Base-by-base conservation (phyloP, 2,113 vertebrate species). In the Otus sunia region DNA sequence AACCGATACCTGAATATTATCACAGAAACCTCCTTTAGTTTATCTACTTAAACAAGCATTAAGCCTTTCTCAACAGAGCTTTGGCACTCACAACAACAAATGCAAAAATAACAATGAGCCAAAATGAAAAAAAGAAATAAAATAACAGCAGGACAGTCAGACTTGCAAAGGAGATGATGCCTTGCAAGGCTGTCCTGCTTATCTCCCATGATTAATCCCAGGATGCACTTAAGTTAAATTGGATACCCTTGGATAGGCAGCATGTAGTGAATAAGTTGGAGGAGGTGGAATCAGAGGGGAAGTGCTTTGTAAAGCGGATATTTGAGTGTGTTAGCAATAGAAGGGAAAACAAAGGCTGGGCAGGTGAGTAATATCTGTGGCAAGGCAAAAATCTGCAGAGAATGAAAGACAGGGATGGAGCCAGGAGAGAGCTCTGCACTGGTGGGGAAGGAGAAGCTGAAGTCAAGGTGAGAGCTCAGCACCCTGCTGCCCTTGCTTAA, bases 311-410 rank as follows among this genome's bases (percentile, higher is more conserved):
- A 89, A 49, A 72, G 45, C 0, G 1, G 67, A 72, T 97, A 82
- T 92, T 92, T 87, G 49, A 85, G 37, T 34, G 37, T 39, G n/a
- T 75, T 83, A 72, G 68, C 37, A 71, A 60, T 3, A 71, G 86
- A 76, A 97, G 50, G 58, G 84, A 92, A 96, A 95, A 96, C 80
- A 97, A 96, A 92, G 92, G 74, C 58, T 91, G 87, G 77, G 91
- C 77, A 91, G 80, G 73, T 92, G 86, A 95, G 84, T 96, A 91
- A 91, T 72, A 62, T 23, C 80, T 89, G n/a, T 91, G 69, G 69
- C 58, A 53, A 94, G 78, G 69, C 45, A 72, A 89, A 89, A 81
- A 68, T 34, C 55, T 60, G 39, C 39, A 26, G 23, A 78, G 79
- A 72, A 80, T 32, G 36, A 36, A 81, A 81, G 43, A 45, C 0